Evolutionary conservation across 2,797 vertebrate genomes (phyloP), one percentile per base, ranked within the genome.

Genomic region (Gymnothorax reevesii): DNA sequence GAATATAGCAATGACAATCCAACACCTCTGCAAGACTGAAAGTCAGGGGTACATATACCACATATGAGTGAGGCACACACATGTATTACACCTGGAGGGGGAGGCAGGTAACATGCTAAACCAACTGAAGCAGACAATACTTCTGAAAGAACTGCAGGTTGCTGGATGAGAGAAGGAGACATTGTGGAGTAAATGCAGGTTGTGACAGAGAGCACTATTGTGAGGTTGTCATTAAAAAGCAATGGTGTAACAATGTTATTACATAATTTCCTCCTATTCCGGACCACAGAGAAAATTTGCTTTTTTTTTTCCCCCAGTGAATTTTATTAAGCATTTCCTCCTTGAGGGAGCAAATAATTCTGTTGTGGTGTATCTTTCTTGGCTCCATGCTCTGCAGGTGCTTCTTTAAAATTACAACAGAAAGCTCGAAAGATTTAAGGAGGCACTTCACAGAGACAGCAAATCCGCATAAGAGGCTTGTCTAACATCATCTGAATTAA

Each of bases 401-500:
- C 20, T 8, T 80, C 52, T 54, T 80, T 54, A 80, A 80, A 80
- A 22, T 80, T 77, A 42, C 73, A 77, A 55, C 52, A 8, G 42
- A 27, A 57, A 57, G 33, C 25, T 83, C 25, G 33, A 83, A 27
- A 83, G 55, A 83, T 83, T 83, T 33, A 83, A 57, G 55, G 7
- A 27, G n/a, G 20, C 2, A 7, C 49, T 82, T 57, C 55, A 82
- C 79, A 82, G 22, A 55, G 79, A 82, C 52, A 57, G n/a, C 25
- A 57, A 83, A 83, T 57, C 80, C 57, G 59, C 80, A 59, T 83
- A 57, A 83, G 59, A 27, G n/a, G 57, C 8, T 66, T n/a, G 64
- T 20, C 64, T 42, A 10, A 27, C 55, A 15, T 83, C 57, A 59
- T 27, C 57, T 80, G 54, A 80, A 79, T 79, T 79, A 79, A 79